phyloP scores from a whole-genome alignment of 2,888 invertebrate species.

The Hypomecis punctinalis region DNA sequence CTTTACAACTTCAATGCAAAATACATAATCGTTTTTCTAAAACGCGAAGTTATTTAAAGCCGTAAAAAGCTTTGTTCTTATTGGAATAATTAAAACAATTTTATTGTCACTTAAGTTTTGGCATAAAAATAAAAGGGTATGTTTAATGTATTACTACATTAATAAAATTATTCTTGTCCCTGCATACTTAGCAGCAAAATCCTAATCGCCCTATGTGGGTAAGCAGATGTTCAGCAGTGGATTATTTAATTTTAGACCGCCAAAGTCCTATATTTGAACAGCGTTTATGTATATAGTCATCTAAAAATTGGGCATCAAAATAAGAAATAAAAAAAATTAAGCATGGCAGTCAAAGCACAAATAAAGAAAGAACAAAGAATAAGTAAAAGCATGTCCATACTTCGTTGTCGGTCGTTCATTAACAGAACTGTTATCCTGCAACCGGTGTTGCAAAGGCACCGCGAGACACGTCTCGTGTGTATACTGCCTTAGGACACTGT shows the following conservation, averaged over 20 bases:
- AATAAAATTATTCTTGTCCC: too few relatives aligned
- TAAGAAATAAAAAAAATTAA: too few relatives aligned
- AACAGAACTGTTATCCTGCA: conserved; percentile 56
- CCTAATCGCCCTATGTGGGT: too few relatives aligned
- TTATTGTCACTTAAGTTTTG: conserved; percentile 10
- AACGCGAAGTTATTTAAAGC: neutral
- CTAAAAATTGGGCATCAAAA: too few relatives aligned
- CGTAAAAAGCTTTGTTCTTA: conserved; percentile 11
- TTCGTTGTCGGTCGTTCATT: conserved; percentile 43
- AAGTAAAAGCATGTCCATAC: conserved; percentile 43
- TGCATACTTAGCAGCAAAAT: too few relatives aligned
- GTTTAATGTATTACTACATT: too few relatives aligned
- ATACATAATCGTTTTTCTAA: neutral
- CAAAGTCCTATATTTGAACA: too few relatives aligned
- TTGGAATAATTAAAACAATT: neutral
- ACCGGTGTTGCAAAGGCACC: conserved; percentile 52
- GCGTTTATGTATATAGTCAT: too few relatives aligned
- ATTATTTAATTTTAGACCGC: too few relatives aligned
- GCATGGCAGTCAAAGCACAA: too few relatives aligned
- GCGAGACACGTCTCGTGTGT: conserved; percentile 42
- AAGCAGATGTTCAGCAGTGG: too few relatives aligned
- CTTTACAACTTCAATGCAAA: neutral
- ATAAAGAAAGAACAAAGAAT: too few relatives aligned
- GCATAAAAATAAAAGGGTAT: neutral
- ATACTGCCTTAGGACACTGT: conserved; percentile 26